Conservation (phyloP, 2,797 vertebrate species). For the Telmatherina bonti region DNA sequence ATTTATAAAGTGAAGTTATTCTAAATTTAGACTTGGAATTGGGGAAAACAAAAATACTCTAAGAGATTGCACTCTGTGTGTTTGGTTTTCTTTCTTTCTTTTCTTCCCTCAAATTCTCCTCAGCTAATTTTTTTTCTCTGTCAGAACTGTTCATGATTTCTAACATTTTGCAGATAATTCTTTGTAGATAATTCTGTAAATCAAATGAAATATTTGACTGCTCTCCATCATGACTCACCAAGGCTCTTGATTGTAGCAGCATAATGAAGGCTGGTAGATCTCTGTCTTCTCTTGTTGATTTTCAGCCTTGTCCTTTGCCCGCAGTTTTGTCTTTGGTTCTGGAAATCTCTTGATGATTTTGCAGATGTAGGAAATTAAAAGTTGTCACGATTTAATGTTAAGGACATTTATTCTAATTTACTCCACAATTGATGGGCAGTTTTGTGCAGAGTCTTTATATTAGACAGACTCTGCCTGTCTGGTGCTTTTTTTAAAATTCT, state of each 20-base stretch:
- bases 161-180: neutral
- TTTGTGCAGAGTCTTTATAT: neutral
- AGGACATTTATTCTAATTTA: neutral
- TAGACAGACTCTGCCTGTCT: neutral
- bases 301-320: no score
- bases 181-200: neutral
- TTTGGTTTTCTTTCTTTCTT: neutral
- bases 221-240: no score
- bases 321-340: neutral
- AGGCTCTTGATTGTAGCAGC: no score
- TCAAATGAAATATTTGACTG: neutral
- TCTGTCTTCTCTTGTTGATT: no score
- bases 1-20: constrained; percentile 57
- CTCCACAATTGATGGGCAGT: no score
- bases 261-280: no score
- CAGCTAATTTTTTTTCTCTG: neutral
- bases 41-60: constrained; percentile 36
- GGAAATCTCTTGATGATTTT: neutral
- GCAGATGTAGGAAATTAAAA: neutral
- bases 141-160: neutral
- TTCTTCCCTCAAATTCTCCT: neutral
- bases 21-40: constrained; percentile 61
- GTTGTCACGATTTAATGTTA: neutral
- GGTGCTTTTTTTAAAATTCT: neutral
- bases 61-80: neutral